A percentile compares a stretch with the other conserved stretches of the same genome.
Evolutionary conservation across 1,140 invertebrate species (phyloP).

Genomic region (Drosophila sproati): DNA sequence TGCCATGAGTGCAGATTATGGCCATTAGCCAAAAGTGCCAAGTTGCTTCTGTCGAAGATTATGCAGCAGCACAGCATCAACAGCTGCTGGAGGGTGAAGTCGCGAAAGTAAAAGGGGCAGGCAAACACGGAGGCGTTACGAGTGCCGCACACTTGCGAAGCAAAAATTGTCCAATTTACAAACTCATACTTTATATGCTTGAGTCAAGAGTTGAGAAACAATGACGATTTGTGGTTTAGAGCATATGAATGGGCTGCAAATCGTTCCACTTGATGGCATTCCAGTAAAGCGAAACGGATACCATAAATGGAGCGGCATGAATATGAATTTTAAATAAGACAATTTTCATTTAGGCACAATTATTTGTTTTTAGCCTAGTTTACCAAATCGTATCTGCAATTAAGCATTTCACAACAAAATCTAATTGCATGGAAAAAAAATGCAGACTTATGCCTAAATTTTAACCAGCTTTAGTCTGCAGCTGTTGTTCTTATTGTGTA

Average conservation of each 20-base stretch:
- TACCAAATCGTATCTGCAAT: background rate
- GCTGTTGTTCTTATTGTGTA: too few species aligned
- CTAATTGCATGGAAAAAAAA: background rate
- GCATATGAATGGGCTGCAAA: conserved; percentile 29
- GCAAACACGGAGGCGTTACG: background rate
- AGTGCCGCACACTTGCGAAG: conserved; percentile 1
- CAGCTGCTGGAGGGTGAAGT: background rate
- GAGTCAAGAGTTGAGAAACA: conserved; percentile 5
- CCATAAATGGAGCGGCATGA: background rate
- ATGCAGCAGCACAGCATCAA: conserved; percentile 19
- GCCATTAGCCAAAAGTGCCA: conserved; percentile 59
- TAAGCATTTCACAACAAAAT: conserved; percentile 4
- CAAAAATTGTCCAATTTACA: conserved; percentile 20
- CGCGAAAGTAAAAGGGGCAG: background rate
- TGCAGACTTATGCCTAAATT: too few species aligned
- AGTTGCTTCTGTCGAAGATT: conserved; percentile 28
- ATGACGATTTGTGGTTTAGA: conserved; percentile 29
- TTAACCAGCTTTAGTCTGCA: background rate
- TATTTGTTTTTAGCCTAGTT: background rate
- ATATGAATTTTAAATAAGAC: background rate
- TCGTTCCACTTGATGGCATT: conserved; percentile 24
- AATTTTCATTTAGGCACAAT: background rate
- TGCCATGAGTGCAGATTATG: conserved; percentile 59
- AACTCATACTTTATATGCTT: background rate
- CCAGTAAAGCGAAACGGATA: background rate